Base-by-base conservation (phyloP, 1,140 invertebrate genomes). In the Lepidostoma basale region DNA sequence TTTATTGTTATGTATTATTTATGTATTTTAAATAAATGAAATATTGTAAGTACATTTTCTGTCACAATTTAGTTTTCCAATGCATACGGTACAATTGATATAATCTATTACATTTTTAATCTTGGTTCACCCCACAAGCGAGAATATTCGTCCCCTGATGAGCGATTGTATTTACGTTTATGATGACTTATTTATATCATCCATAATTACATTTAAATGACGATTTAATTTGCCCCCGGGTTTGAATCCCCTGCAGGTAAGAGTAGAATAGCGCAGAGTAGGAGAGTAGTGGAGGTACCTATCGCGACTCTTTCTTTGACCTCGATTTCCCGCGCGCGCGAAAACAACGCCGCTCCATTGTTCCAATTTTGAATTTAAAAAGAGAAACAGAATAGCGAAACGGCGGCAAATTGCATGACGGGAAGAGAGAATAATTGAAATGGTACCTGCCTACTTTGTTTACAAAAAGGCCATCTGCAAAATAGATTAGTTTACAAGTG, bases 281-380 rank as follows among this genome's bases (percentile, higher is more conserved):
- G 56, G 36, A 67, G 28, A 18, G 30, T 36, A 36, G 1, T 36
- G 1, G 2, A 2, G 9, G 20, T 14, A 40, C 26, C 16, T 18
- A 26, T 23, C 40, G 18, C 67, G 39, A 68, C 59, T 71, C 69
- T 71, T 71, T 71, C 69, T 71, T 67, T 71, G 69, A 64, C 69
- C 69, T 64, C 69, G 47, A 67, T 71, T 71, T 66, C 62, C 56
- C 54, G 62, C 62, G 36, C 44, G 62, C 45, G 62, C 44, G 64
- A 71, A 71, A 71, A 67, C 69, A 67, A 40, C 67, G 22, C 22
- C 65, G 26, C 20, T 60, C 67, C 49, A 71, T 67, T 52, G 69
- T 71, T 71, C 69, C 69, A 71, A 52, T 71, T 71, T 52, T 64
- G 52, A 67, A 70, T 63, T 58, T 45, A 56, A 67, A 71, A 71